Conservation (phyloP, 2,888 invertebrate species). For the Chrysodeixis includens region DNA sequence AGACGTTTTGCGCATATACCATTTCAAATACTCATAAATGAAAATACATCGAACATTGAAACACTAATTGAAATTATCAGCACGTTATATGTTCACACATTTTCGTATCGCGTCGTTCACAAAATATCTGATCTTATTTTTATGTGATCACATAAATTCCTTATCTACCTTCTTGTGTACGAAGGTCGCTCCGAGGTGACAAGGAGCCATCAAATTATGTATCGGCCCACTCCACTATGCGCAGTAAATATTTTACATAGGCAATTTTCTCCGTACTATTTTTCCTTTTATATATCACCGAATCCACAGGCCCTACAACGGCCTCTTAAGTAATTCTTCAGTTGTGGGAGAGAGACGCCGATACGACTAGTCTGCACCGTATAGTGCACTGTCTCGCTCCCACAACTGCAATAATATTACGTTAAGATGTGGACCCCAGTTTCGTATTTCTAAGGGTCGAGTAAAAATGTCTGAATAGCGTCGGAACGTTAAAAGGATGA, state of each 20-base stretch:
- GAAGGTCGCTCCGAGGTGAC: slow-evolving; percentile 59
- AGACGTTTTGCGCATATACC: too few relatives aligned
- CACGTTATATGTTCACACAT: too few relatives aligned
- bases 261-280: slow-evolving; percentile 40
- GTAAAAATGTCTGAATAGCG: slow-evolving; percentile 44
- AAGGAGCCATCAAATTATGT: slow-evolving; percentile 62
- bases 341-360: too few relatives aligned
- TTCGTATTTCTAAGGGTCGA: slow-evolving; percentile 37
- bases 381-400: too few relatives aligned
- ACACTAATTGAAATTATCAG: too few relatives aligned
- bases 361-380: too few relatives aligned
- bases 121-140: slow-evolving; percentile 42
- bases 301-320: slow-evolving; percentile 13
- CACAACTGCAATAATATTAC: too few relatives aligned
- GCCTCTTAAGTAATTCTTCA: too few relatives aligned
- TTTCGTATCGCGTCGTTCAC: slow-evolving; percentile 27
- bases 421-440: slow-evolving; percentile 2
- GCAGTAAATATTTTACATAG: slow-evolving; percentile 60
- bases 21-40: too few relatives aligned
- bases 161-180: slow-evolving; percentile 36
- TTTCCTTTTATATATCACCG: slow-evolving; percentile 36
- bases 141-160: slow-evolving; percentile 49
- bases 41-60: slow-evolving; percentile 48
- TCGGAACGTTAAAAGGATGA: slow-evolving; percentile 41
- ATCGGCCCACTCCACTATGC: slow-evolving; percentile 41